Evolutionary conservation across 2,113 vertebrate species (phyloP).

Genomic region (Emydocephalus ijimae): DNA sequence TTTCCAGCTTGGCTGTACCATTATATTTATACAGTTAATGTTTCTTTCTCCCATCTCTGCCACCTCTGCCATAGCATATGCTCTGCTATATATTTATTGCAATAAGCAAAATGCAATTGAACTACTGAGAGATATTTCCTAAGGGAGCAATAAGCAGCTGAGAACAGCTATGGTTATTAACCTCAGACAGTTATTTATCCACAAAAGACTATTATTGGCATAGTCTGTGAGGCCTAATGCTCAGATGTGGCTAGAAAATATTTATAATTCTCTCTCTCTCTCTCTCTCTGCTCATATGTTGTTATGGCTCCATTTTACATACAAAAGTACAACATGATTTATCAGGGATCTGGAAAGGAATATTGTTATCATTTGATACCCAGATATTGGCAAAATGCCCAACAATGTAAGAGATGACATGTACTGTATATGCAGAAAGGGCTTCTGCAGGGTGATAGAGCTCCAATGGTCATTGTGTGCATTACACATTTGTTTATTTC

Average conservation of each 20-base stretch:
- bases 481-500: background rate
- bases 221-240: slow-evolving; percentile 29
- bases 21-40: background rate
- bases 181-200: slow-evolving; percentile 33
- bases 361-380: background rate
- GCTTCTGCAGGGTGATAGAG: background rate
- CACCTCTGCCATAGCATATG: background rate
- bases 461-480: background rate
- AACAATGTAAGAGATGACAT: background rate
- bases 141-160: slow-evolving; percentile 3
- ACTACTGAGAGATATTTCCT: slow-evolving; percentile 28
- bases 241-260: slow-evolving; percentile 46
- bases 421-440: no score
- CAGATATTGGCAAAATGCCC: background rate
- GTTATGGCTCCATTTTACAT: background rate
- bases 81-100: background rate
- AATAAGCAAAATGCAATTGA: slow-evolving; percentile 27
- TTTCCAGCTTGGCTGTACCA: slow-evolving; percentile 10
- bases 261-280: no score
- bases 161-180: slow-evolving; percentile 17
- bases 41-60: background rate
- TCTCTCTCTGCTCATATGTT: no score
- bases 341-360: background rate
- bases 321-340: background rate
- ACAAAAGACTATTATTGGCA: slow-evolving; percentile 27